Evolutionary conservation across 2,113 vertebrate species (phyloP).

Genomic region (Numida meleagris): DNA sequence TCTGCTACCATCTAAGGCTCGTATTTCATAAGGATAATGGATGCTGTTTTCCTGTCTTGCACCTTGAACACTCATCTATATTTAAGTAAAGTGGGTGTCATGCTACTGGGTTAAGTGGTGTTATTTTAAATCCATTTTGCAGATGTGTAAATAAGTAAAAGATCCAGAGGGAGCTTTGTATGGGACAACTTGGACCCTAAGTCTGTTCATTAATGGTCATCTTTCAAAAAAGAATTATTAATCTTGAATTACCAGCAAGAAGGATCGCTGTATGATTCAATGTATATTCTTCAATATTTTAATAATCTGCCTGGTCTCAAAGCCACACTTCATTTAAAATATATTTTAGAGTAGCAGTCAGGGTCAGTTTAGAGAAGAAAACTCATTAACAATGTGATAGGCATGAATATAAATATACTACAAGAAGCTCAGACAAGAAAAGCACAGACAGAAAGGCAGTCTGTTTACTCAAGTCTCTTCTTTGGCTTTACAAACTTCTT

Average conservation of each 20-base stretch:
- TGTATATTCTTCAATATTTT: conserved; percentile 6
- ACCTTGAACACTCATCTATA: background rate
- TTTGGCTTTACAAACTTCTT: conserved; percentile 11
- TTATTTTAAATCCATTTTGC: conserved; percentile 28
- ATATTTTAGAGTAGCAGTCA: conserved; percentile 5
- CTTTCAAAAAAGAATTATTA: background rate
- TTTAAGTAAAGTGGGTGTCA: conserved; percentile 9
- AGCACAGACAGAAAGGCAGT: background rate
- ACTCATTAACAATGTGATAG: conserved; percentile 31
- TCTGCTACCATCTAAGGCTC: background rate
- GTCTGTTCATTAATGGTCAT: background rate
- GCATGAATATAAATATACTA: conserved; percentile 19
- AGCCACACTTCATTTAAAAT: conserved; percentile 42
- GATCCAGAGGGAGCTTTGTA: background rate
- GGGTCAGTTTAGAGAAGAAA: conserved; percentile 41
- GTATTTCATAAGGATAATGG: background rate
- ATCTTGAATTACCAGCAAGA: background rate
- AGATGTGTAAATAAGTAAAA: background rate
- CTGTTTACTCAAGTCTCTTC: background rate
- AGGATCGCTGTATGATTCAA: background rate
- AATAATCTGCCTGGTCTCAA: conserved; percentile 8
- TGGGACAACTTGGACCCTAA: background rate
- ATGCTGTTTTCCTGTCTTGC: background rate
- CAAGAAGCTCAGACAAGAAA: background rate
- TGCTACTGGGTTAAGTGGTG: background rate